A percentile compares a stretch with the other conserved stretches of the same genome.
These are phyloP conservation scores for Phainopepla nitens DNA, from an alignment of 2,113 vertebrate genomes.

Conservation along the genomic window DNA sequence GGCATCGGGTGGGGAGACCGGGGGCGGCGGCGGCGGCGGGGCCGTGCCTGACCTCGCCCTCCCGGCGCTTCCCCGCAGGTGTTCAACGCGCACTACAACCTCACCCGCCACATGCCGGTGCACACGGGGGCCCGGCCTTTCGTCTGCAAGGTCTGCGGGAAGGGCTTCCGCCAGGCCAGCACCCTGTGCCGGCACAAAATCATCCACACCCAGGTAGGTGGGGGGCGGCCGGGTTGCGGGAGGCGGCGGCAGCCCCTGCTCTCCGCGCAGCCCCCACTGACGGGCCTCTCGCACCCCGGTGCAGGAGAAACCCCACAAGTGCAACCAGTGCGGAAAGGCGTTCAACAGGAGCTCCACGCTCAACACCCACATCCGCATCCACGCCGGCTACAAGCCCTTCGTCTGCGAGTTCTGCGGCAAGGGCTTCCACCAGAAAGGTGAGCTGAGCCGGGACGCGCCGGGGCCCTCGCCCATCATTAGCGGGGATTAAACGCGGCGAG, in stretches of 20 bases:
- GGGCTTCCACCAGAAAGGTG: constrained; percentile 99
- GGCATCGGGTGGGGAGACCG: not conserved
- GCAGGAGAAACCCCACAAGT: constrained; percentile 97
- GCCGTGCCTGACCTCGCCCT: constrained; percentile 3
- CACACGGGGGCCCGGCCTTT: constrained; percentile 96
- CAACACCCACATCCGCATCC: constrained; percentile 97
- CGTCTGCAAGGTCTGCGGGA: constrained; percentile 97
- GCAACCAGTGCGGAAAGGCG: constrained; percentile 97
- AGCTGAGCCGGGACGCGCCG: not conserved
- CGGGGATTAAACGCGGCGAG: not conserved
- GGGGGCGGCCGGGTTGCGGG: not conserved
- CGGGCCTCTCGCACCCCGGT: not conserved
- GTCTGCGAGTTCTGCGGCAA: constrained; percentile 98
- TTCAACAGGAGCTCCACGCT: constrained; percentile 98
- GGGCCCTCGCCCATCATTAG: not conserved
- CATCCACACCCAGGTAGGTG: constrained; percentile 95
- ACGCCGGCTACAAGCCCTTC: constrained; percentile 98
- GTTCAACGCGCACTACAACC: constrained; percentile 98
- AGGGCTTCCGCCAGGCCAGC: constrained; percentile 97
- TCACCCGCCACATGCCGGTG: constrained; percentile 98
- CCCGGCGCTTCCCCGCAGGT: constrained; percentile 74
- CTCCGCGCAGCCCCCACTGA: not conserved
- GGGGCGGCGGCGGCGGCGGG: constrained; percentile 42
- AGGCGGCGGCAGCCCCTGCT: not conserved
- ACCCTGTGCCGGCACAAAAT: constrained; percentile 97